Conservation (phyloP, 2,797 vertebrate species). For the Sebastes cheni region DNA sequence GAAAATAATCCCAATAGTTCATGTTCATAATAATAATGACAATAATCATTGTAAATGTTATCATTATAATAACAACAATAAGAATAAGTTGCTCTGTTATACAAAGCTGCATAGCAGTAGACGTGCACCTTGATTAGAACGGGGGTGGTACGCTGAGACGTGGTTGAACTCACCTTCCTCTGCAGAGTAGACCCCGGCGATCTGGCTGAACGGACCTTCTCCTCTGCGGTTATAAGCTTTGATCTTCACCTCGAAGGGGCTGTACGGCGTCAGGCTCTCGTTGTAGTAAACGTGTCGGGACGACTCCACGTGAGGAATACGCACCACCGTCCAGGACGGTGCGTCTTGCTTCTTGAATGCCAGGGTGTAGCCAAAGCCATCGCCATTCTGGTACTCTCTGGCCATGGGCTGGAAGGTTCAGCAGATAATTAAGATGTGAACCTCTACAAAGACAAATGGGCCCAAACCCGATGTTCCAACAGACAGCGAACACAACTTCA, state of each 20-base stretch:
- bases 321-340: constrained; percentile 81
- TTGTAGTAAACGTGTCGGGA: constrained; percentile 93
- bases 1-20: not conserved
- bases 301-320: constrained; percentile 86
- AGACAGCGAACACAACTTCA: not conserved
- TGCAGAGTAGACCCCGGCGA: constrained; percentile 89
- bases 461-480: not conserved
- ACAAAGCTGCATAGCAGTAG: not conserved
- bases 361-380: constrained; percentile 93
- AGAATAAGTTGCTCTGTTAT: not conserved
- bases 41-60: not conserved
- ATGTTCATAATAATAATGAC: not conserved
- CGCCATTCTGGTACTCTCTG: constrained; percentile 95
- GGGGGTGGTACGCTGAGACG: not conserved
- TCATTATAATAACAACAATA: not conserved
- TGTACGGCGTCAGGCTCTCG: constrained; percentile 88
- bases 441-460: not conserved
- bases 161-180: constrained; percentile 88
- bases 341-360: constrained; percentile 87
- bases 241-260: constrained; percentile 94
- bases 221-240: constrained; percentile 91
- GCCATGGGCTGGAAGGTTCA: constrained; percentile 83
- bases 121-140: not conserved
- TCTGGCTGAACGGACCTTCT: constrained; percentile 94
- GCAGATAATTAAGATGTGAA: not conserved